Evolutionary conservation across 2,888 invertebrate genomes (phyloP), one percentile per base, ranked within the genome.

Genomic region (Andrena marginata): DNA sequence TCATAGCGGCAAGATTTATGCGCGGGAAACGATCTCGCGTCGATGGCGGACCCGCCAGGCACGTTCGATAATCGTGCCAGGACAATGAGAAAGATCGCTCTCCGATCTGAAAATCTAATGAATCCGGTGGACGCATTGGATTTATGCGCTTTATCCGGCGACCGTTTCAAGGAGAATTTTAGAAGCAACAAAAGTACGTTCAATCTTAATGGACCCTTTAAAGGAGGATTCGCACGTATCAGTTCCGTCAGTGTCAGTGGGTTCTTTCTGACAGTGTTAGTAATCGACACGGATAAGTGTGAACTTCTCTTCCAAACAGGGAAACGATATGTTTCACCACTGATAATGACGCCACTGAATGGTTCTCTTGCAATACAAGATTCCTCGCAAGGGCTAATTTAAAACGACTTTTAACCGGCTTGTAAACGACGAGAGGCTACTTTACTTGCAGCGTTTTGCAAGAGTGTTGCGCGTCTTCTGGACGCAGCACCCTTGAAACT

Each of bases 1-100:
- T 83, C 80, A 79, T 80, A 82, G 54, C 54, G 64, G 69, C 26
- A 64, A 70, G 84, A 84, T 84, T 84, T 83, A 84, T 73, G 69
- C 82, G 75, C 68, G 51, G 65, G 49, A 60, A 71, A 62, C 62
- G 35, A 35, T 59, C 54, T 63, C 82, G 60, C 69, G 84, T 72
- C 78, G 59, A 79, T 82, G 72, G 65, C 42, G 68, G 67, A 23
- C 49, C 29, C 63, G 67, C 65, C 49, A 74, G 74, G 62, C 35
- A 42, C n/a, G 74, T 51, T 71, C 83, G 82, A 82, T 83, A 77
- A 77, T 82, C 77, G 65, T 54, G 67, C 68, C 67, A 67, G 71
- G 77, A 83, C 83, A 83, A 83, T 83, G 83, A 77, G 76, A 42
- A 64, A 54, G 82, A 82, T 76, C 82, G 73, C 49, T 51, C 59